Conservation (phyloP, 2,797 vertebrate genomes). For the Chanos chanos region DNA sequence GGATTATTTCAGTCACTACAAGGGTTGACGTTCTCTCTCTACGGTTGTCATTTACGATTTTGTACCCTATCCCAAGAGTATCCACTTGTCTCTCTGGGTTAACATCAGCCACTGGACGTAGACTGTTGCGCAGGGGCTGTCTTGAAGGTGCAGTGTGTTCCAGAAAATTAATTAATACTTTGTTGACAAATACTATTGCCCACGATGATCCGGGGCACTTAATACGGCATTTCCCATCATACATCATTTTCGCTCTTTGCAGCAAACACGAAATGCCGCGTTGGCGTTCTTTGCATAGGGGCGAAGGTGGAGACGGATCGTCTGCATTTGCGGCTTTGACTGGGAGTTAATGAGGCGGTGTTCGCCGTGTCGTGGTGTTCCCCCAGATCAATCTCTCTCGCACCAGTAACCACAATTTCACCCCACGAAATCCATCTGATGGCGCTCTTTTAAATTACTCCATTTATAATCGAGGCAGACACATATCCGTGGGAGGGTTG, state of each 20-base stretch:
- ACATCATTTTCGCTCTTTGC: constrained; percentile 12
- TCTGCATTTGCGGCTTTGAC: constrained; percentile 30
- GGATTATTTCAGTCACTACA: constrained; percentile 16
- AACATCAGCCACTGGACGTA: constrained; percentile 5
- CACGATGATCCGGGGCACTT: constrained; percentile 10
- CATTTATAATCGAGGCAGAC: constrained; percentile 46
- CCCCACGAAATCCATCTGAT: constrained; percentile 12
- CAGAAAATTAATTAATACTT: constrained; percentile 8
- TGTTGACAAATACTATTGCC: constrained; percentile 21
- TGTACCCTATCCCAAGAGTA: neutral
- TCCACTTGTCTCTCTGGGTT: constrained; percentile 5
- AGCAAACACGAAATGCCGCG: neutral
- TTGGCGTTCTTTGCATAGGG: constrained; percentile 19
- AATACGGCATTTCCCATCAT: constrained; percentile 18
- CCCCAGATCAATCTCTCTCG: constrained; percentile 38
- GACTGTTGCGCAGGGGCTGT: neutral
- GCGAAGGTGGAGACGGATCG: constrained; percentile 33
- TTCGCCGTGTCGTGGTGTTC: constrained; percentile 19
- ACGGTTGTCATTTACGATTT: constrained; percentile 19
- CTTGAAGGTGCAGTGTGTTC: constrained; percentile 1
- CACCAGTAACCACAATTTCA: constrained; percentile 34
- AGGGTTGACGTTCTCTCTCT: constrained; percentile 3
- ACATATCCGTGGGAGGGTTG: constrained; percentile 39
- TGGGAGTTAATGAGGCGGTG: constrained; percentile 43
- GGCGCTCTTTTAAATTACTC: constrained; percentile 38